Conservation (phyloP, 1,140 invertebrate genomes). For the Rhagoletis zephyria region DNA sequence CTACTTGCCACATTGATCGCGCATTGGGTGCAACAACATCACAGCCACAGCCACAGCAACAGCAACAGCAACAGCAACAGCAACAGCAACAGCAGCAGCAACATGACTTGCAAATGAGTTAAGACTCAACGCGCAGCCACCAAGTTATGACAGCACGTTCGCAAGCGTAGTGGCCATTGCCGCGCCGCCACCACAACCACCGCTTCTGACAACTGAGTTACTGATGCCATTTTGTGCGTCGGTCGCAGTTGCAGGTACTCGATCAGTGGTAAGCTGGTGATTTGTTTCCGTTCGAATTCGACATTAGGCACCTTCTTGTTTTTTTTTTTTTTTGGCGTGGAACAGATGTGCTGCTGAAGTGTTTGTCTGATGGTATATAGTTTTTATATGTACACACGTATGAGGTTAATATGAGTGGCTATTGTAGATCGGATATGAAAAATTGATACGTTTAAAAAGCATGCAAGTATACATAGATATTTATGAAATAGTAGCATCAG, state of each 20-base stretch:
- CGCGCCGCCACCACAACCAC: background rate
- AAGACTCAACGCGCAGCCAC: background rate
- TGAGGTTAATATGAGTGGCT: too few relatives aligned
- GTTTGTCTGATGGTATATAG: background rate
- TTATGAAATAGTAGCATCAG: too few relatives aligned
- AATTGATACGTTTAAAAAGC: too few relatives aligned
- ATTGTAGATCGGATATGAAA: too few relatives aligned
- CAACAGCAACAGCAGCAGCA: background rate
- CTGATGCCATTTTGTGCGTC: background rate
- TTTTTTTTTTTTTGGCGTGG: too few relatives aligned
- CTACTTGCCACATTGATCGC: background rate
- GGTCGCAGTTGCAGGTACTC: background rate
- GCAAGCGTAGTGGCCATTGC: background rate
- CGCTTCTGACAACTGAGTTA: background rate
- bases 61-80: background rate
- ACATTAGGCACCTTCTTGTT: too few relatives aligned
- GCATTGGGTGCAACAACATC: too few relatives aligned
- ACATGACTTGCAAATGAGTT: slow-evolving; percentile 16
- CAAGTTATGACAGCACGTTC: background rate
- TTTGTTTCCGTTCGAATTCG: background rate
- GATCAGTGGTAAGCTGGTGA: background rate
- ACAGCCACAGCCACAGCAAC: background rate
- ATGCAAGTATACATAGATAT: too few relatives aligned
- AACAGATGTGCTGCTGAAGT: too few relatives aligned
- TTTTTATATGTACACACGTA: background rate